Percentiles rank a stretch among this genome's conserved stretches.
phyloP scores from a whole-genome alignment of 1,140 invertebrate genomes.

The Manduca sexta region DNA sequence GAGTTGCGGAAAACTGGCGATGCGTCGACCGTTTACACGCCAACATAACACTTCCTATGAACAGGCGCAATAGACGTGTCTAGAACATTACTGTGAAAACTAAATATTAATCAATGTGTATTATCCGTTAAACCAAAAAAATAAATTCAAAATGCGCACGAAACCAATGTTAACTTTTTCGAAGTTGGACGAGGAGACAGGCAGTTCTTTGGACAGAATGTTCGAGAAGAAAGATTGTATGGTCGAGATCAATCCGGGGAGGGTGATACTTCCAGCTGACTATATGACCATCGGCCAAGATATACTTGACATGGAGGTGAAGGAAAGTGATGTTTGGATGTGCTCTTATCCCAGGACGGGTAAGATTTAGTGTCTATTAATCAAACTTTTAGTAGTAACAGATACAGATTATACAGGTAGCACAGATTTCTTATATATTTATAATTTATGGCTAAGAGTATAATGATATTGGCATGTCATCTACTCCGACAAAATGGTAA shows the following conservation, averaged over 20 bases:
- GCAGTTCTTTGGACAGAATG: constrained; percentile 77
- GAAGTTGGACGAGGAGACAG: constrained; percentile 76
- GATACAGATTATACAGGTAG: too few species aligned
- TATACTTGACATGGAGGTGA: constrained; percentile 79
- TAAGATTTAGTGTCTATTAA: constrained; percentile 40
- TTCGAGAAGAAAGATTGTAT: constrained; percentile 80
- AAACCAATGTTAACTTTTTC: constrained; percentile 71
- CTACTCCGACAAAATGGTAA: too few species aligned
- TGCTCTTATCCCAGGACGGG: constrained; percentile 88
- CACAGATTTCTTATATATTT: too few species aligned
- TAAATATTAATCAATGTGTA: background rate
- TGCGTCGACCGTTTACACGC: constrained; percentile 27
- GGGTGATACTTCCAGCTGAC: constrained; percentile 78
- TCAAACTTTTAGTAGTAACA: too few species aligned
- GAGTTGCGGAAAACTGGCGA: constrained; percentile 36
- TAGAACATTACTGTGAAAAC: constrained; percentile 7
- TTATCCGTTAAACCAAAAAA: background rate
- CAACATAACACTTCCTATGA: constrained; percentile 35
- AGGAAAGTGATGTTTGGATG: constrained; percentile 85
- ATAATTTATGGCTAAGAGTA: too few species aligned
- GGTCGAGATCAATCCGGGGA: constrained; percentile 80
- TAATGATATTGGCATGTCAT: too few species aligned
- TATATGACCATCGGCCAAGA: constrained; percentile 79
- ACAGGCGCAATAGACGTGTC: constrained; percentile 11
- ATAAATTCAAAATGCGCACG: constrained; percentile 44